Conservation (phyloP, 1,140 invertebrate genomes). For the Phocides pigmalion region DNA sequence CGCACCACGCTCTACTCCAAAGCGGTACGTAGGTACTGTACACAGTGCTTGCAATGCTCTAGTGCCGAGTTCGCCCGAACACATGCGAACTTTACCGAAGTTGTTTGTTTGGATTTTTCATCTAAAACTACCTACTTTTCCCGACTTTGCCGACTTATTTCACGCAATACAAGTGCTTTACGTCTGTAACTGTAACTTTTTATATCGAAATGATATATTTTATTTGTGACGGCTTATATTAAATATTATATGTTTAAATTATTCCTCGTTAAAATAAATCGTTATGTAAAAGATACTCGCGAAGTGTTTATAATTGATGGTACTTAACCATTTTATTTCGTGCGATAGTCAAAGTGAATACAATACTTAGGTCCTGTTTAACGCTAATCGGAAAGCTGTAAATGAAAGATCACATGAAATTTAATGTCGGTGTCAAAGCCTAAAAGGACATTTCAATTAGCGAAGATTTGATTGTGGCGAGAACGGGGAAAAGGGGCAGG, state of each 20-base stretch:
- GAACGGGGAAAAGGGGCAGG: slow-evolving; percentile 1
- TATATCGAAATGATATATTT: not conserved
- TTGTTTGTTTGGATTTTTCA: slow-evolving; percentile 33
- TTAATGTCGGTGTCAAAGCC: slow-evolving; percentile 5
- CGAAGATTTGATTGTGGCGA: slow-evolving; percentile 13
- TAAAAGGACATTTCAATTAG: slow-evolving; percentile 26
- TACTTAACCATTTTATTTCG: too few relatives aligned
- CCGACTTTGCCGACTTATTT: slow-evolving; percentile 29
- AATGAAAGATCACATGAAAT: not conserved
- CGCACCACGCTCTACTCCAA: slow-evolving; percentile 15
- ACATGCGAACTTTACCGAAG: slow-evolving; percentile 7
- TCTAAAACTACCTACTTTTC: slow-evolving; percentile 30
- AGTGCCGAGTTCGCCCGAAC: slow-evolving; percentile 13
- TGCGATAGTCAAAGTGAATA: too few relatives aligned
- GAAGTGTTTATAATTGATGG: too few relatives aligned
- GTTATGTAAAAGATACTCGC: not conserved
- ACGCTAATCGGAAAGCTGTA: too few relatives aligned
- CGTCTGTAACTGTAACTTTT: slow-evolving; percentile 11
- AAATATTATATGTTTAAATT: not conserved
- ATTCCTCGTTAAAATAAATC: not conserved
- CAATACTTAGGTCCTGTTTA: too few relatives aligned
- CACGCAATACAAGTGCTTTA: slow-evolving; percentile 17
- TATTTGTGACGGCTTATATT: not conserved
- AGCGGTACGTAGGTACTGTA: slow-evolving; percentile 7
- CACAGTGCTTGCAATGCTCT: slow-evolving; percentile 13